phyloP scores from a whole-genome alignment of 2,113 vertebrate species.

The Pungitius pungitius region DNA sequence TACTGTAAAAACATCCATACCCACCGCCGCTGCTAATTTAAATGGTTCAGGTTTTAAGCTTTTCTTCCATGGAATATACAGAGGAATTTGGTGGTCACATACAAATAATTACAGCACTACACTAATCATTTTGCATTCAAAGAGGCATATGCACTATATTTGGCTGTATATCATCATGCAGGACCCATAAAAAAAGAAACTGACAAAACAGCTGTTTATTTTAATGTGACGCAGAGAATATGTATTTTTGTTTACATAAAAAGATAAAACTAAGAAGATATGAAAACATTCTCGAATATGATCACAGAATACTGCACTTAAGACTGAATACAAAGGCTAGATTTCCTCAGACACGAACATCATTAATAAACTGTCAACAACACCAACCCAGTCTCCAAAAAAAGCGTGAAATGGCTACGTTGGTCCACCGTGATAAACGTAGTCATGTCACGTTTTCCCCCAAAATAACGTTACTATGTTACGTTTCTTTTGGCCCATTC shows the following conservation, averaged over 20 bases:
- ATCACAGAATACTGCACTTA: not conserved
- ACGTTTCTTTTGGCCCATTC: no score
- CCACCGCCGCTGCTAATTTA: slow-evolving; percentile 18
- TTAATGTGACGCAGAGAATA: not conserved
- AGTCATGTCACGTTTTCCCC: no score
- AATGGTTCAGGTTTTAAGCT: slow-evolving; percentile 12
- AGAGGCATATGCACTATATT: not conserved
- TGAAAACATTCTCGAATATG: not conserved
- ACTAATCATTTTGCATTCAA: not conserved
- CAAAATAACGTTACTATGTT: no score
- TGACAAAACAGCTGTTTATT: not conserved
- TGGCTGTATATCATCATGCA: no score
- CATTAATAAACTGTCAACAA: no score
- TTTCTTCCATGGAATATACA: not conserved
- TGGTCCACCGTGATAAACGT: no score
- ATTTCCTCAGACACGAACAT: no score
- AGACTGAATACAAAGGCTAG: not conserved
- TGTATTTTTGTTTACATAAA: not conserved
- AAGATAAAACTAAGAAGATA: not conserved
- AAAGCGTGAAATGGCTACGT: no score
- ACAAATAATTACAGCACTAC: not conserved
- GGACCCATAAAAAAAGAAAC: not conserved
- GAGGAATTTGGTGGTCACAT: not conserved
- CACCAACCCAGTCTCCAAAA: no score
- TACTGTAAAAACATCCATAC: slow-evolving; percentile 8